phyloP scores from a whole-genome alignment of 2,888 invertebrate species.

The Rhamphomyia laevipes region DNA sequence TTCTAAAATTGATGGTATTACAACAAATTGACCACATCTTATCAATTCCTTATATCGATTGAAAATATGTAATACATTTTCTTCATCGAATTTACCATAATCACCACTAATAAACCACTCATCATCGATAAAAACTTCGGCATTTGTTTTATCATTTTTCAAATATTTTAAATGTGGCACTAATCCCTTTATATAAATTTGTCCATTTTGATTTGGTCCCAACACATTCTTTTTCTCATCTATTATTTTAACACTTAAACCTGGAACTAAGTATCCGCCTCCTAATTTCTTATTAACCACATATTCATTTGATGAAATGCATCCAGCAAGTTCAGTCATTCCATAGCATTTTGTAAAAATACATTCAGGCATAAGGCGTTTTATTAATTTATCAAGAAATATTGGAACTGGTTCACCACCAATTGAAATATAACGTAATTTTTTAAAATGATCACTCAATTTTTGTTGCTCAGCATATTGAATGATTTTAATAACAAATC shows the following conservation, averaged over 20 bases:
- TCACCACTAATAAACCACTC: conserved; percentile 2
- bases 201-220: conserved; percentile 6
- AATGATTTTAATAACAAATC: neutral
- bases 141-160: conserved; percentile 1
- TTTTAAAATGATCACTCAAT: neutral
- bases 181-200: conserved; percentile 4
- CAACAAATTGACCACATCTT: neutral
- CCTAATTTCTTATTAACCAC: no score
- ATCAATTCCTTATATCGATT: neutral
- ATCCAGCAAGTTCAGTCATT: conserved; percentile 8
- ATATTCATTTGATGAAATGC: neutral
- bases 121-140: neutral
- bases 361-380: neutral
- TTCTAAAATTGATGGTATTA: neutral
- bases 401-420: conserved; percentile 1
- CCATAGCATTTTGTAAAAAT: conserved; percentile 4
- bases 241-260: neutral
- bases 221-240: neutral
- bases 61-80: neutral
- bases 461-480: neutral
- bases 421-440: neutral
- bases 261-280: no score
- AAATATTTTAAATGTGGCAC: conserved; percentile 2
- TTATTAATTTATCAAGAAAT: neutral
- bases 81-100: conserved; percentile 4